phyloP scores from a whole-genome alignment of 2,113 vertebrate species.

The Eretmochelys imbricata region DNA sequence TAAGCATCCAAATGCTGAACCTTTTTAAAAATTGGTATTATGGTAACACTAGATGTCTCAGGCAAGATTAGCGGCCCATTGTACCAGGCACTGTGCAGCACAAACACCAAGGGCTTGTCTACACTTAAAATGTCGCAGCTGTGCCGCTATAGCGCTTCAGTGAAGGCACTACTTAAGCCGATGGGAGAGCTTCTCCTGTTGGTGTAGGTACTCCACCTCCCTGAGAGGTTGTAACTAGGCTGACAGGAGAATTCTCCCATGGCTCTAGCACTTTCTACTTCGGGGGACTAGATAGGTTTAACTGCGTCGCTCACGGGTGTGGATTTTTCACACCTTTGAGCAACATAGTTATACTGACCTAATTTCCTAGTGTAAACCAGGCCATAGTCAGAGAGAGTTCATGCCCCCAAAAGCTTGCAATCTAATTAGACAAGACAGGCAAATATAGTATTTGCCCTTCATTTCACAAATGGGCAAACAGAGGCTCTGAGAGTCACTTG shows the following conservation, averaged over 20 bases:
- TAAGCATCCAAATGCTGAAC: neutral
- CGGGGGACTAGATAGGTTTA: neutral
- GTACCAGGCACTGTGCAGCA: neutral
- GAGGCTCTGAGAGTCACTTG: rapidly evolving
- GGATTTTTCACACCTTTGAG: neutral
- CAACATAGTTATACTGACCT: neutral
- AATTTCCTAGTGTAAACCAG: neutral
- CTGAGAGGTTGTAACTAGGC: neutral
- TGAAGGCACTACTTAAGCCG: neutral
- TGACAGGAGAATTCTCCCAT: neutral
- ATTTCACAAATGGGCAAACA: neutral
- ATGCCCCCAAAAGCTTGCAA: neutral
- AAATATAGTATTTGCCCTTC: neutral
- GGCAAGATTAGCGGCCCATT: neutral
- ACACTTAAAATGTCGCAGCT: neutral
- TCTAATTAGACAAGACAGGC: neutral
- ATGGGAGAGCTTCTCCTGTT: neutral
- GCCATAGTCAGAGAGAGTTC: neutral
- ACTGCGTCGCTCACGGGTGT: neutral
- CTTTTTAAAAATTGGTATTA: neutral
- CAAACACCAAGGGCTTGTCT: neutral
- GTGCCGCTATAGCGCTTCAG: neutral
- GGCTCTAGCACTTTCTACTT: neutral
- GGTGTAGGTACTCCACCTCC: neutral
- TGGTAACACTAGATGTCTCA: too few relatives aligned